These are phyloP conservation scores for Anguilla japonica DNA, from an alignment of 2,113 vertebrate genomes.

Conservation along the genomic window DNA sequence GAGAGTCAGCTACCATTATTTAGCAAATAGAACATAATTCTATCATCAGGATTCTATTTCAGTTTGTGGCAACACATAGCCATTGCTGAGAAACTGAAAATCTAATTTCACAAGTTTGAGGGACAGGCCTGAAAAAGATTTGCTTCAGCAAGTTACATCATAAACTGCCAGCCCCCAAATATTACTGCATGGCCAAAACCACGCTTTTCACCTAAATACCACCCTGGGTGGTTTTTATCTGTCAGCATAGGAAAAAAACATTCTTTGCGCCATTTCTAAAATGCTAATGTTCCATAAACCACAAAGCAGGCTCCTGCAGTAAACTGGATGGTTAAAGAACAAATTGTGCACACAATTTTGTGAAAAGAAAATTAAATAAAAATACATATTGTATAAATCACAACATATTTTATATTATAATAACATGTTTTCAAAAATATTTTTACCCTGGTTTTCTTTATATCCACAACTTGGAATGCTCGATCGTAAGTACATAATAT, in stretches of 20 bases:
- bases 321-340: neutral
- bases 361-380: neutral
- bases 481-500: neutral
- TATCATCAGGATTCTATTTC: neutral
- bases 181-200: neutral
- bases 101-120: neutral
- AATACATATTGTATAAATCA: neutral
- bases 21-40: neutral
- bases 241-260: neutral
- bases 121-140: neutral
- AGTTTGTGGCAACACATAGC: neutral
- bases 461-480: no score
- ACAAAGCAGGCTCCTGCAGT: neutral
- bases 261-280: neutral
- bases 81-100: neutral
- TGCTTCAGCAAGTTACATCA: neutral
- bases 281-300: neutral
- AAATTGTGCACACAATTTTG: neutral
- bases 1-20: neutral
- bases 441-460: no score
- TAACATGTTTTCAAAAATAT: no score
- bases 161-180: neutral
- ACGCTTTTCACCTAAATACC: neutral
- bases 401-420: no score
- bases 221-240: neutral